These are phyloP conservation scores for Pemphigus obesinymphae DNA, from an alignment of 1,140 invertebrate species.

Conservation along the genomic window DNA sequence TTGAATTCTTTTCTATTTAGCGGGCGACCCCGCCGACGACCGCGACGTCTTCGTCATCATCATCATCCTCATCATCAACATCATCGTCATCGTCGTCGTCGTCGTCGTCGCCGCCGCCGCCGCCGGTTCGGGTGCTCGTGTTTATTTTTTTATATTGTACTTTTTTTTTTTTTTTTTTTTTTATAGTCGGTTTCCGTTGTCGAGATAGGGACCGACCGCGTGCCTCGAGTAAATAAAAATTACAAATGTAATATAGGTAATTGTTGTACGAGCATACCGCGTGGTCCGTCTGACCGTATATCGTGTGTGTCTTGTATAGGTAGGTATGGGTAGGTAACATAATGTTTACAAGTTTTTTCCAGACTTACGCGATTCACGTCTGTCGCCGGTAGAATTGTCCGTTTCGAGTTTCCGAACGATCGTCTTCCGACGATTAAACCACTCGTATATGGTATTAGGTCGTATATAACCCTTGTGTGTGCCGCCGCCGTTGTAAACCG, in stretches of 20 bases:
- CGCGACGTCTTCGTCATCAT: not conserved
- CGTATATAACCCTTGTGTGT: not conserved
- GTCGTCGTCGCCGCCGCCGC: not conserved
- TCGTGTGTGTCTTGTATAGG: too few relatives aligned
- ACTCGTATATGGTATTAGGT: not conserved
- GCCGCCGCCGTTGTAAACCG: not conserved
- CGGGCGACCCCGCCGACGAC: slow-evolving; percentile 16
- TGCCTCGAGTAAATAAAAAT: not conserved
- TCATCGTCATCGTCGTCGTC: not conserved
- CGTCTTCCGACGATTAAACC: not conserved
- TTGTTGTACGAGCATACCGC: not conserved
- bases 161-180: not conserved
- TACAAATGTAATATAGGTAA: not conserved
- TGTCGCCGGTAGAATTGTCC: not conserved
- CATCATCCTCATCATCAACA: not conserved
- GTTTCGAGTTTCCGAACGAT: not conserved
- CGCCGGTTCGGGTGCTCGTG: not conserved
- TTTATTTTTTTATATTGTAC: not conserved
- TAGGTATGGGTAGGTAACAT: too few relatives aligned
- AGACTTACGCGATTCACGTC: not conserved
- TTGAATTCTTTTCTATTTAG: slow-evolving; percentile 40
- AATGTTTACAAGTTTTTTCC: not conserved
- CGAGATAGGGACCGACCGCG: not conserved
- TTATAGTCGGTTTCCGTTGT: slow-evolving; percentile 20
- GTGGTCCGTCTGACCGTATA: too few relatives aligned